These are phyloP conservation scores for Clupea harengus DNA, from an alignment of 2,113 vertebrate species.

Conservation along the genomic window DNA sequence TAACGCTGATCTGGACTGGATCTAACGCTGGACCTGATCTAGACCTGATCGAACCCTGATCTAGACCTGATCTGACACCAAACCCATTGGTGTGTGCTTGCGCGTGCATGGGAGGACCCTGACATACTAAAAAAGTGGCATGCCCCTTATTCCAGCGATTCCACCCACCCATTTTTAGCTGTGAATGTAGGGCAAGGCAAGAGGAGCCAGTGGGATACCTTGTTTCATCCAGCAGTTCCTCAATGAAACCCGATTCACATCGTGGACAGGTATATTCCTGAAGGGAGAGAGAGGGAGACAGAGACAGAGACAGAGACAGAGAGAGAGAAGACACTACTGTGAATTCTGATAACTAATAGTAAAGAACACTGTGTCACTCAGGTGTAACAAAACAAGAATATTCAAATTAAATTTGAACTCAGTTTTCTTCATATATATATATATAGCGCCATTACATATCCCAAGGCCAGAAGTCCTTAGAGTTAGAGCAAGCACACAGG, in stretches of 20 bases:
- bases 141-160: too few relatives aligned
- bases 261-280: slow-evolving; percentile 93
- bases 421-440: too few relatives aligned
- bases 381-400: background rate
- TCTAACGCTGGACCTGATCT: too few relatives aligned
- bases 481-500: background rate
- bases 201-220: slow-evolving; percentile 71
- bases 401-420: background rate
- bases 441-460: too few relatives aligned
- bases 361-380: background rate
- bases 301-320: background rate
- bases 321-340: too few relatives aligned
- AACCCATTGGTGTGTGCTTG: too few relatives aligned
- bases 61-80: too few relatives aligned
- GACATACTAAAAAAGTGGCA: too few relatives aligned
- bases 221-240: slow-evolving; percentile 84
- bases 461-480: background rate
- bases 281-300: slow-evolving; percentile 20
- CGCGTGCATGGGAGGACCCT: too few relatives aligned
- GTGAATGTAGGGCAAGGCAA: background rate
- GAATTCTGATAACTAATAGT: too few relatives aligned
- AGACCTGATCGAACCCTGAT: too few relatives aligned
- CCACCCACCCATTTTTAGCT: background rate
- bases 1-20: too few relatives aligned
- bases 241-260: slow-evolving; percentile 95